Percentiles rank a stretch among this genome's conserved stretches.
Conservation (phyloP, 2,797 vertebrate species). For the Mormyrops attenuatus region DNA sequence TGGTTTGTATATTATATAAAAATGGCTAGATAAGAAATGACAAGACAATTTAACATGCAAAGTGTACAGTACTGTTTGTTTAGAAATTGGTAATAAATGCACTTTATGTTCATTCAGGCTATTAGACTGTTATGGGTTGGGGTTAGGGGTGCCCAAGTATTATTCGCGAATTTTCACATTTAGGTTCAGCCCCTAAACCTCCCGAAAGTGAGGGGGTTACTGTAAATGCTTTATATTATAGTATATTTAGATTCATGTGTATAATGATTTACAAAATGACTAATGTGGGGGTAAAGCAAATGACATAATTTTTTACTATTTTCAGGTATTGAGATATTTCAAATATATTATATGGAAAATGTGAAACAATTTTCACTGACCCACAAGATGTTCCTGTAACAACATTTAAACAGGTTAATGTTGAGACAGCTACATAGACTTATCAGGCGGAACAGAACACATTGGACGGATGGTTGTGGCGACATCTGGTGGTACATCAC, state of each 20-base stretch:
- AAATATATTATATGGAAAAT: neutral
- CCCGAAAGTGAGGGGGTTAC: neutral
- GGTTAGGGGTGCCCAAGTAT: neutral
- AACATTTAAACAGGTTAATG: neutral
- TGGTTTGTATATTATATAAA: neutral
- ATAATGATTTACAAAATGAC: neutral
- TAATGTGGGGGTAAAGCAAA: neutral
- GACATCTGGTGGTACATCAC: neutral
- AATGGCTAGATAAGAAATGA: neutral
- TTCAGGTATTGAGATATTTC: neutral
- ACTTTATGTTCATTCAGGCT: neutral
- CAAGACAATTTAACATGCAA: neutral
- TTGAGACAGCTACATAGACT: neutral
- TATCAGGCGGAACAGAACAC: neutral
- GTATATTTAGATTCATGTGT: neutral
- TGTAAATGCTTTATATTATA: neutral
- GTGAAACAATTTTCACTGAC: neutral
- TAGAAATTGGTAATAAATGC: neutral
- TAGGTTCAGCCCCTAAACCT: neutral
- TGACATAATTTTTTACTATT: neutral
- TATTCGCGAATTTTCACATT: neutral
- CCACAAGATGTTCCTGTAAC: neutral
- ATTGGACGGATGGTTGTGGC: neutral
- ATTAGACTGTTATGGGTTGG: neutral
- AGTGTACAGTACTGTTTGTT: neutral